Base-by-base conservation (phyloP, 2,888 invertebrate genomes). In the Calliphora vomitoria region DNA sequence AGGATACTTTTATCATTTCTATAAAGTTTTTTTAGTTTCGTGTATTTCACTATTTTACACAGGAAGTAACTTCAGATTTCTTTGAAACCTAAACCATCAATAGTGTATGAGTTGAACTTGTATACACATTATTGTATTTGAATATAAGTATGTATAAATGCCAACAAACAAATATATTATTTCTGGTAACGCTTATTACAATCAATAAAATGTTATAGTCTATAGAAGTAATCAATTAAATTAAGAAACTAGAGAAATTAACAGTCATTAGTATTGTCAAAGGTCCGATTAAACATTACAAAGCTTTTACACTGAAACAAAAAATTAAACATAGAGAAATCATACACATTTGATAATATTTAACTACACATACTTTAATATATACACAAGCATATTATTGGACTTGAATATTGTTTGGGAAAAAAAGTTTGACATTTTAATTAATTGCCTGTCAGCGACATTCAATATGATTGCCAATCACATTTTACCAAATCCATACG, bases 371-470 rank as follows among this genome's bases (percentile, higher is more conserved):
- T 31, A 44, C 44, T 44, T 11, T 13, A 44, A 44, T 44, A 41
- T 41, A 74, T 13, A 55, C 18, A 47, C 8, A 25, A 20, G 18
- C 25, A 41, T 58, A 62, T 50, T 69, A 47, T 44, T 35, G 8
- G 64, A 18, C 25, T 66, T 1, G 71, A 64, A 72, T 76, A 55
- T 53, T 20, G 58, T 55, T 74, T 55, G 55, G 18, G n/a, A 31
- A 78, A 75, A n/a, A 35, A 85, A 60, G 11, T 50, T 72, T 75
- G 81, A 87, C 72, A 78, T 60, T 55, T 79, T 86, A 86, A 88
- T 88, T 88, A 88, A 86, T 88, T 88, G 86, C 81, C 86, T 87
- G 84, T 82, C 87, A 82, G 31, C 79, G 79, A 41, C 82, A 82
- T 64, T 62, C 74, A 60, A 80, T 76, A 66, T 47, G 68, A 74